phyloP scores from a whole-genome alignment of 2,888 invertebrate species.

The Cheilosia impressa region DNA sequence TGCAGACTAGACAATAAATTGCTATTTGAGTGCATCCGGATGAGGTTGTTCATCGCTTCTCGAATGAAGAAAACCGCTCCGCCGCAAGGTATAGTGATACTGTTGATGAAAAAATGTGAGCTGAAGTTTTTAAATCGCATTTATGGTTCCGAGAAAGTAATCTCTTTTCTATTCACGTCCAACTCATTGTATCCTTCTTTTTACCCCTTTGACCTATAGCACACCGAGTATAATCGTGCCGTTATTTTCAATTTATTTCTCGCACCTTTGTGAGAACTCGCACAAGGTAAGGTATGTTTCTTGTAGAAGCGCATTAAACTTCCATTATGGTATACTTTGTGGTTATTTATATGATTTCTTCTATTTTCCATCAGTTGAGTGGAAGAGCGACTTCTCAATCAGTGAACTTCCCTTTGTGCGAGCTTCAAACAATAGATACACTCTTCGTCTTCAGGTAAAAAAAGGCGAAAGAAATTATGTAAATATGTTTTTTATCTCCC shows the following conservation, averaged over 20 bases:
- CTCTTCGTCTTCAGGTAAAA: background rate
- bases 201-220: constrained; percentile 21
- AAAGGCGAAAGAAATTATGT: constrained; percentile 38
- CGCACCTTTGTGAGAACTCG: constrained; percentile 28
- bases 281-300: constrained; percentile 4
- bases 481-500: constrained; percentile 37
- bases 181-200: constrained; percentile 5
- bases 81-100: no score
- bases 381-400: constrained; percentile 37
- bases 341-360: constrained; percentile 44
- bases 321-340: constrained; percentile 56
- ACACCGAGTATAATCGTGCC: constrained; percentile 47
- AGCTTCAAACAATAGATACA: background rate
- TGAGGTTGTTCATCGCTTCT: background rate
- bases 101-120: background rate
- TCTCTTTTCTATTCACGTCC: background rate
- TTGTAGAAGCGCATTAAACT: constrained; percentile 48
- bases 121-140: background rate
- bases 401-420: constrained; percentile 49
- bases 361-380: constrained; percentile 27
- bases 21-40: constrained; percentile 20
- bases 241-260: constrained; percentile 66
- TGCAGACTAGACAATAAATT: constrained; percentile 25
- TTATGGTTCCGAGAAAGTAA: background rate
- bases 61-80: background rate